Evolutionary conservation across 2,113 vertebrate genomes (phyloP), one percentile per base, ranked within the genome.

Genomic region (Vidua chalybeata): DNA sequence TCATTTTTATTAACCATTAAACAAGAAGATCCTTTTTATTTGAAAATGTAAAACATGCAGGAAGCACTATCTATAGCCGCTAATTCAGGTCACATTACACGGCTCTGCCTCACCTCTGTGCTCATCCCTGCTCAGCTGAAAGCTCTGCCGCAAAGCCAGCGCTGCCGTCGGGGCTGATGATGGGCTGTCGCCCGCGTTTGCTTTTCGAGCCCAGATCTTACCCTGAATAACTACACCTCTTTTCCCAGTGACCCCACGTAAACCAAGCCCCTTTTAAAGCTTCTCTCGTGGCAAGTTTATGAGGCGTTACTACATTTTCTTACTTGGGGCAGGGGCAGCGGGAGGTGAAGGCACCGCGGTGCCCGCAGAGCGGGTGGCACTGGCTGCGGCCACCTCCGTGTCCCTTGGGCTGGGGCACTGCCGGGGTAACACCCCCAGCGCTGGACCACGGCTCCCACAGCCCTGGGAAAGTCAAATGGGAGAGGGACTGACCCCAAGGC

Each of bases 1-100:
- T 97, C 64, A 92, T 90, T 97, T 97, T 97, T 97, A 97, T 95
- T 94, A 95, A 92, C 82, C 95, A 95, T 96, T 98, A 96, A 90
- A 84, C 64, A 90, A 95, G 93, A 87, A 93, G 82, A 58, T 88
- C 87, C 81, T 96, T 96, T 96, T 97, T 93, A 95, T 97, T 87
- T 95, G 84, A 58, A 91, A 94, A 92, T 96, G 93, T 95, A 94
- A 96, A 97, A 90, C 81, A 87, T 9, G 75, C 75, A 88, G 86
- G 56, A 77, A 89, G 76, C 71, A 19, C 74, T 71, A 55, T 73
- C 52, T 59, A 35, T 51, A 81, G 87, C 61, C 2, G 54, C 87
- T 92, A 46, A 94, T 96, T 92, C 78, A 94, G 90, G 87, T 92
- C 93, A 90, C 80, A 87, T 90, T 82, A 82, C 91, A 51, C 10